A percentile compares a stretch with the other conserved stretches of the same genome.
Conservation (phyloP, 2,888 invertebrate species). For the Globia sparganii region DNA sequence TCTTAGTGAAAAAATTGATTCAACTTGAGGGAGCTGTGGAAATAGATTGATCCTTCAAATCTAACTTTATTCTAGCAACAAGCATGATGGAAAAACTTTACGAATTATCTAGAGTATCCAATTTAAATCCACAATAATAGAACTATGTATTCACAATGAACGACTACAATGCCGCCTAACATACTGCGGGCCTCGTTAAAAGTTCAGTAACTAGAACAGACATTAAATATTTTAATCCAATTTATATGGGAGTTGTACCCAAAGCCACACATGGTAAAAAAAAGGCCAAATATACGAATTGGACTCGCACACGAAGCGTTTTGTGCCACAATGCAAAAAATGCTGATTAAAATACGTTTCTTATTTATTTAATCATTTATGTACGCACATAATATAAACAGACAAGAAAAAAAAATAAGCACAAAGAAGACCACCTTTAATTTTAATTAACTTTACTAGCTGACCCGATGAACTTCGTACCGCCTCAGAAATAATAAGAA, state of each 20-base stretch:
- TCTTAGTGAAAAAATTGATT: no score
- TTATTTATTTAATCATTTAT: no score
- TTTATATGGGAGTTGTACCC: conserved; percentile 20
- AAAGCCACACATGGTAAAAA: background rate
- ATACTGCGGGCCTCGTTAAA: conserved; percentile 41
- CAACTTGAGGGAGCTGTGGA: no score
- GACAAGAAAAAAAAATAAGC: no score
- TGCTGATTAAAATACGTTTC: no score
- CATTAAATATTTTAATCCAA: conserved; percentile 48
- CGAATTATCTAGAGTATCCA: conserved; percentile 3
- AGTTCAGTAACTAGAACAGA: conserved; percentile 41
- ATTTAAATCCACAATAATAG: conserved; percentile 39
- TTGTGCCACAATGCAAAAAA: no score
- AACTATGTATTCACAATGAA: conserved; percentile 28
- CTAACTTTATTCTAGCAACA: background rate
- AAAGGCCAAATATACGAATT: background rate
- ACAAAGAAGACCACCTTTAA: no score
- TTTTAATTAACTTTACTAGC: no score
- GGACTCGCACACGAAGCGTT: background rate
- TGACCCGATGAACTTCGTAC: no score
- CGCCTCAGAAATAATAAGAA: no score
- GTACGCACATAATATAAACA: no score
- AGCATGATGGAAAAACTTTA: background rate
- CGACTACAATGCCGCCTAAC: conserved; percentile 16
- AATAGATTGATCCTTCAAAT: background rate